Evolutionary conservation across 2,888 invertebrate genomes (phyloP).

Genomic region (Invenusta paracnida): DNA sequence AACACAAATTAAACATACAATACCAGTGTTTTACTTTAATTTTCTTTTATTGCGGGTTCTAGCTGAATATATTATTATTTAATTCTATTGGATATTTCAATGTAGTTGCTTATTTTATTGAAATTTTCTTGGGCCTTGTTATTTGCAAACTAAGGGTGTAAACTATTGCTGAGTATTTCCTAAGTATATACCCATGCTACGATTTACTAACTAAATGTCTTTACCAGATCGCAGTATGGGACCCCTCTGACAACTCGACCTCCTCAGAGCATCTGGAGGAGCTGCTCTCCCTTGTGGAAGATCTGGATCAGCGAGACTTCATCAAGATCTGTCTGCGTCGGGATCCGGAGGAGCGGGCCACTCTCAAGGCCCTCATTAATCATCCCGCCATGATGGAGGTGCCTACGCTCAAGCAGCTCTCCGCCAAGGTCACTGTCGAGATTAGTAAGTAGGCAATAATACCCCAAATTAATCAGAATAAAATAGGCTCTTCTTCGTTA

Average conservation of each 20-base stretch:
- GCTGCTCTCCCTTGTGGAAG: constrained; percentile 33
- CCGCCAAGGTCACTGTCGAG: constrained; percentile 41
- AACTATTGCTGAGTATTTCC: no score
- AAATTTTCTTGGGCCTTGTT: no score
- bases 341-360: constrained; percentile 34
- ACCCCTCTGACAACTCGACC: background rate
- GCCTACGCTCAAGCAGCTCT: constrained; percentile 36
- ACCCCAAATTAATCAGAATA: background rate
- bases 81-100: no score
- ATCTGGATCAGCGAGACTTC: constrained; percentile 37
- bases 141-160: no score
- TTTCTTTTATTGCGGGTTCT: no score
- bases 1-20: no score
- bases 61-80: no score
- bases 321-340: constrained; percentile 34
- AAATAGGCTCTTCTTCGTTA: background rate
- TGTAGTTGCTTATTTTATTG: no score
- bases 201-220: no score
- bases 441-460: constrained; percentile 39
- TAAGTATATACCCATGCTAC: no score
- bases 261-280: constrained; percentile 19
- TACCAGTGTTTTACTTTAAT: no score
- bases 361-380: constrained; percentile 35
- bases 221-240: constrained; percentile 42
- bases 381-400: constrained; percentile 43